phyloP scores from a whole-genome alignment of 1,140 invertebrate species.

The Vanessa tameamea region DNA sequence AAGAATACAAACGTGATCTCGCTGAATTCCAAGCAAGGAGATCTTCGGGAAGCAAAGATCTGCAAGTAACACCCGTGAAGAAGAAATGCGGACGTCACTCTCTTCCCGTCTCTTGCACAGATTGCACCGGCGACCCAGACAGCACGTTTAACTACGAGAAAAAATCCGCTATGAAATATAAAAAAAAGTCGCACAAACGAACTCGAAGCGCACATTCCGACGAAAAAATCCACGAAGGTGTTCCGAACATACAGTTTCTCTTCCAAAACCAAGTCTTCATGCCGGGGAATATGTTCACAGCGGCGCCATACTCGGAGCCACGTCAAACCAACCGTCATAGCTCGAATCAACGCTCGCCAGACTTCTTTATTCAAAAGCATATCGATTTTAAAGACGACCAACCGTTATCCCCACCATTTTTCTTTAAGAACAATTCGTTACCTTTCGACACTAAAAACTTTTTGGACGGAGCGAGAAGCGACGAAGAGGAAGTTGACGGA shows the following conservation, averaged over 20 bases:
- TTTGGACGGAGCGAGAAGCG: conserved; percentile 49
- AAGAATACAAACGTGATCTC: conserved; percentile 75
- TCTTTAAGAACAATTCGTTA: conserved; percentile 71
- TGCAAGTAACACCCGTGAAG: conserved; percentile 56
- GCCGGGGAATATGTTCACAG: conserved; percentile 62
- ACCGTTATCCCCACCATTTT: conserved; percentile 57
- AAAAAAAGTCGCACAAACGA: conserved; percentile 63
- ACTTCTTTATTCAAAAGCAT: conserved; percentile 60
- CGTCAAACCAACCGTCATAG: conserved; percentile 41
- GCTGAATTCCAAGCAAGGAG: conserved; percentile 76
- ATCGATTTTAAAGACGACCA: conserved; percentile 69
- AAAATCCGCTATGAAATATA: conserved; percentile 71
- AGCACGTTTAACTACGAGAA: conserved; percentile 73
- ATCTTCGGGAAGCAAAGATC: conserved; percentile 55
- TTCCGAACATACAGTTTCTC: conserved; percentile 76
- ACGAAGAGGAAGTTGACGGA: conserved; percentile 60
- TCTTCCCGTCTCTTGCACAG: conserved; percentile 70
- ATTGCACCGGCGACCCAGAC: conserved; percentile 65
- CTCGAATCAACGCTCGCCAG: conserved; percentile 47
- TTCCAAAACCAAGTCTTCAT: conserved; percentile 78
- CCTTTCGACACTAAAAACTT: conserved; percentile 62
- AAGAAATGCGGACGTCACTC: conserved; percentile 71
- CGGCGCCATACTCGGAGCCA: conserved; percentile 61
- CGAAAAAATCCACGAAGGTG: conserved; percentile 47
- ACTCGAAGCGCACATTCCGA: conserved; percentile 53